phyloP scores from a whole-genome alignment of 2,797 vertebrate species.

The Acrossocheilus fasciatus region DNA sequence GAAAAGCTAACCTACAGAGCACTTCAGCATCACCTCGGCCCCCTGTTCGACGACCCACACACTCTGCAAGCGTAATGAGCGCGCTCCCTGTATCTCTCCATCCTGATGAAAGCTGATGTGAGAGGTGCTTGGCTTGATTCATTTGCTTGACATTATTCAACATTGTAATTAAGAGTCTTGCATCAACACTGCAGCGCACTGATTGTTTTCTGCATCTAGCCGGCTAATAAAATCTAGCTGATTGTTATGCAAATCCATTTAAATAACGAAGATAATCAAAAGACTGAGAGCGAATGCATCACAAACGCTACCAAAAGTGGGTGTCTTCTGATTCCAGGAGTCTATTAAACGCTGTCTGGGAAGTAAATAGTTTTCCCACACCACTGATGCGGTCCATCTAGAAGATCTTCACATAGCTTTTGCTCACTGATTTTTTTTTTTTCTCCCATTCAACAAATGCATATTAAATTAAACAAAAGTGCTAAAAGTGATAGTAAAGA shows the following conservation, averaged over 20 bases:
- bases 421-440: not conserved
- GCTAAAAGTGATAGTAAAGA: not conserved
- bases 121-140: constrained; percentile 67
- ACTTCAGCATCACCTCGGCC: constrained; percentile 56
- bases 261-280: constrained; percentile 64
- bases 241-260: constrained; percentile 74
- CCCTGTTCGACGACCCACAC: constrained; percentile 54
- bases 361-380: constrained; percentile 53
- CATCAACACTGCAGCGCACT: constrained; percentile 52
- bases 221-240: constrained; percentile 63
- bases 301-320: constrained; percentile 39
- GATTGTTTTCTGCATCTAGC: constrained; percentile 68
- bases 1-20: constrained; percentile 56
- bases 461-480: not conserved
- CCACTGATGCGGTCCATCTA: constrained; percentile 44
- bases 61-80: constrained; percentile 59
- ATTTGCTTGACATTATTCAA: constrained; percentile 69
- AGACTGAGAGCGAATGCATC: constrained; percentile 45
- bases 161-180: constrained; percentile 69
- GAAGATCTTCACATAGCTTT: constrained; percentile 27
- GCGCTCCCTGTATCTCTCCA: constrained; percentile 55
- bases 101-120: constrained; percentile 65
- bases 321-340: constrained; percentile 42
- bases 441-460: not conserved
- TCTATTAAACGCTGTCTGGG: constrained; percentile 52